Evolutionary conservation across 2,888 invertebrate species (phyloP), one percentile per base, ranked within the genome.

Genomic region (Deilephila porcellus): DNA sequence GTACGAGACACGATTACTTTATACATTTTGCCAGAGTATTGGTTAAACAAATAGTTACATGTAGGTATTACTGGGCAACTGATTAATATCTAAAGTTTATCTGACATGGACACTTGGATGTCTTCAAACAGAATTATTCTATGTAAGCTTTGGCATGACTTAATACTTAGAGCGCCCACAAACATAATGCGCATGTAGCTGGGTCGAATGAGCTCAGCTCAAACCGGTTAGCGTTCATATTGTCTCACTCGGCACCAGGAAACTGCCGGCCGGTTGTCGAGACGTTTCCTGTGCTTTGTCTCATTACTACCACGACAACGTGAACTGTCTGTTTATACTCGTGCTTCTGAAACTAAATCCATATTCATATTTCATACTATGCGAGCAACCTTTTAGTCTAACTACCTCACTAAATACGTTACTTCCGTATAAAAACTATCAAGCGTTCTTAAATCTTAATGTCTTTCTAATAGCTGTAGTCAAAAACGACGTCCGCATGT

Each of bases 241-340:
- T 93, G 91, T 93, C 92, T 92, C 90, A 88, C 88, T 91, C 88
- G 86, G 88, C 89, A 93, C 91, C 93, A 93, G 93, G 93, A 93
- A 93, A 92, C 90, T 88, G 88, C 85, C 89, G 86, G 86, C 86
- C 87, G 86, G 86, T 88, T 87, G 86, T 89, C 86, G 88, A 90
- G 89, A 91, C 90, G 81, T 92, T 93, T 93, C 92, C 92, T 93
- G 91, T 92, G 88, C 91, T 91, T 92, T 91, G 91, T 91, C 88
- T 90, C 87, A 85, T 81, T 84, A 85, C 81, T 86, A 84, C 83
- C 84, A 85, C 85, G 82, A 85, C 85, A 85, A 83, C 83, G 82
- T 82, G 79, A 81, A 81, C 82, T 78, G 75, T 71, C 77, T 80
- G 77, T 78, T 73, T 67, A 73, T 67, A 67, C 64, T 59, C 64